Base-by-base conservation (phyloP, 2,797 vertebrate species). In the Gymnoscopelus microlampas region DNA sequence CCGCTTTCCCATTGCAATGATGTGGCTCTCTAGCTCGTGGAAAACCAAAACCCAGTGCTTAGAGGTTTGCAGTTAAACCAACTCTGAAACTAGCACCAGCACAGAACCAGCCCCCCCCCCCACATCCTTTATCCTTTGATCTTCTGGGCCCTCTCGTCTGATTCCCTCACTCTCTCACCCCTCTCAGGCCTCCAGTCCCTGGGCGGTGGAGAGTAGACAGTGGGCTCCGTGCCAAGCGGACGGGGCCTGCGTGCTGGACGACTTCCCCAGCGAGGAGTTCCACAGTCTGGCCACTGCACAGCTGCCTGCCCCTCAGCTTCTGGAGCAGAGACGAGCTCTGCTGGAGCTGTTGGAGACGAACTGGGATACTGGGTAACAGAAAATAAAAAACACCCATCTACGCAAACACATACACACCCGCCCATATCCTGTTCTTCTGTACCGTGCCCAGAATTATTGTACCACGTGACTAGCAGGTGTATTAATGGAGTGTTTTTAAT, bases 321-420 rank as follows among this genome's bases (percentile, higher is more conserved):
- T 87, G 69, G 78, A 85, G 75, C 94, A 95, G 85, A 92, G 93
- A 65, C 47, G 3, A 48, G 69, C 84, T 44, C 80, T 95, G 63
- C 80, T 95, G 75, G 71, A 76, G 65, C 86, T 94, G 63, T 84
- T 95, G 83, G 84, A 86, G 4, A 62, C 70, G 49, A 93, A 95
- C 90, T 95, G 94, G 94, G 88, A 93, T 55, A 86, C 89, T 1
- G 94, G 94, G 94, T 95, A 93, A 51, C 85, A 47, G 23, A 47
- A n/a, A 53, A 66, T 57, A 69, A 9, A 50, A 4, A n/a, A 54
- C 5, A 68, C 78, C 63, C 54, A 9, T 15, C 10, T 26, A 48
- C 47, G 15, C 24, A 53, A 60, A 29, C 29, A 62, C 44, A 53
- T 13, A 9, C 39, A 44, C 39, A 9, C 39, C 39, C 39, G 8